Evolutionary conservation across 2,888 invertebrate species (phyloP).

Genomic region (Salpingus planirostris): DNA sequence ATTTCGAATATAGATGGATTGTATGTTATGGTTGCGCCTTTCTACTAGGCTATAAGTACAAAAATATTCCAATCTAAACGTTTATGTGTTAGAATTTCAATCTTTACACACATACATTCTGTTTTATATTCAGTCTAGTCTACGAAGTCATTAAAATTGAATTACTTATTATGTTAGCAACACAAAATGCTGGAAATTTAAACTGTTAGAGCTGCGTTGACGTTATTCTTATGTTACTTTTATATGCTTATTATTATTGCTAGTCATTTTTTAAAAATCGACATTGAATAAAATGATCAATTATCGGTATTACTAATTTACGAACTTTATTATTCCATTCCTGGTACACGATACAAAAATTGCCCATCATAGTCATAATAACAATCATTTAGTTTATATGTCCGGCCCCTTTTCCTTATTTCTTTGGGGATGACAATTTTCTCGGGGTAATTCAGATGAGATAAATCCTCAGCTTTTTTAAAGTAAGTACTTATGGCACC

Average conservation of each 20-base stretch:
- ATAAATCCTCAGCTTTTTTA: constrained; percentile 21
- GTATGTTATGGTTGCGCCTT: no score
- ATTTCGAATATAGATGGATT: constrained; percentile 1
- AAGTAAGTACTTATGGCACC: constrained; percentile 11
- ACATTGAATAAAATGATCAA: constrained; percentile 21
- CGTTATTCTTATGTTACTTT: constrained; percentile 18
- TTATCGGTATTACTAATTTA: constrained; percentile 19
- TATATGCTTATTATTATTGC: constrained; percentile 26
- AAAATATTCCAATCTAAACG: no score
- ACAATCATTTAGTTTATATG: constrained; percentile 66
- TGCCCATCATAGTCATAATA: constrained; percentile 74
- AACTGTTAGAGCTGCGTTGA: no score
- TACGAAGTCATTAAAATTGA: no score
- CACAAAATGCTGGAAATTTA: no score
- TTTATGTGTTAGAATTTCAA: no score
- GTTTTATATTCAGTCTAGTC: no score
- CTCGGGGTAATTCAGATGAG: constrained; percentile 45
- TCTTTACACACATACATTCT: no score
- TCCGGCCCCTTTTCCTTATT: constrained; percentile 52
- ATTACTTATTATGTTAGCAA: no score
- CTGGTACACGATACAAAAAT: constrained; percentile 71
- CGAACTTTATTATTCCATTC: constrained; percentile 43
- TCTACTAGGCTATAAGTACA: no score
- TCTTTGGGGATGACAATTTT: constrained; percentile 62
- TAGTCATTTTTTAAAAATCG: constrained; percentile 35